phyloP scores from a whole-genome alignment of 2,797 vertebrate genomes.

The Psittacula derbiana region DNA sequence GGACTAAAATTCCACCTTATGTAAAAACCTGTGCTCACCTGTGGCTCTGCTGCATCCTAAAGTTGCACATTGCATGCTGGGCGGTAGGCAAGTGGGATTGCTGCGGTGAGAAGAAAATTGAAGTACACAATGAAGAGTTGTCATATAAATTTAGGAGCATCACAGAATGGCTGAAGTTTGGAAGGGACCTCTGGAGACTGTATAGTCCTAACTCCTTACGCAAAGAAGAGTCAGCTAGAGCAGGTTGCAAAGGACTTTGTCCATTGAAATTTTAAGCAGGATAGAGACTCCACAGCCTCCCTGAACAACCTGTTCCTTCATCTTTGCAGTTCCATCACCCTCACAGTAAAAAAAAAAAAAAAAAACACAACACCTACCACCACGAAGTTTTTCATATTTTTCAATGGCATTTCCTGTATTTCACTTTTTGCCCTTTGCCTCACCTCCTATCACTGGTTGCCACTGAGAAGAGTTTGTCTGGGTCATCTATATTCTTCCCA shows the following conservation, averaged over 20 bases:
- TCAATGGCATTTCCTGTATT: not conserved
- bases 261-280: not conserved
- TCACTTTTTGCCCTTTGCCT: not conserved
- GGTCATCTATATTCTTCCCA: not conserved
- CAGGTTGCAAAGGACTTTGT: not conserved
- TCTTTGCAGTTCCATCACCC: not conserved
- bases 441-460: not conserved
- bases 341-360: not conserved
- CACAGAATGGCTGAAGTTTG: not conserved
- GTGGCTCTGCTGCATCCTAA: not conserved
- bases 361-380: rapidly evolving
- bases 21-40: not conserved
- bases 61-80: not conserved
- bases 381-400: not conserved
- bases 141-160: not conserved
- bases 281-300: not conserved
- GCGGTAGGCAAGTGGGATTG: not conserved
- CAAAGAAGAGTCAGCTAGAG: not conserved
- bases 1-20: not conserved
- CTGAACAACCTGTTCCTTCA: not conserved
- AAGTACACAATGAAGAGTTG: not conserved
- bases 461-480: not conserved
- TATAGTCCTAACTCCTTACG: not conserved
- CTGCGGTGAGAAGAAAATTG: not conserved
- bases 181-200: not conserved